These are phyloP conservation scores for Propsilocerus akamusi DNA, from an alignment of 1,140 invertebrate genomes.

Conservation along the genomic window DNA sequence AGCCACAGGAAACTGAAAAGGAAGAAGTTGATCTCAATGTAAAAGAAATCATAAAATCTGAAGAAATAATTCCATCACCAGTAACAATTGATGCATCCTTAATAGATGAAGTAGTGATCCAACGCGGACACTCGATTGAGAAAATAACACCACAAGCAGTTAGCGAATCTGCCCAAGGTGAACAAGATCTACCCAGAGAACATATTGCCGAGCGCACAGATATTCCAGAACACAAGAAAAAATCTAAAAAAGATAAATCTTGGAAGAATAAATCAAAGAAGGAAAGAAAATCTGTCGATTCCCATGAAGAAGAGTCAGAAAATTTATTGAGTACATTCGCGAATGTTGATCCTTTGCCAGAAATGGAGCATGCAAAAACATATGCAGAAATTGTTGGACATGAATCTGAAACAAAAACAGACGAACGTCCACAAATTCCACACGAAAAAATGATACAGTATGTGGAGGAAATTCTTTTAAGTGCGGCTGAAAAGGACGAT, in stretches of 20 bases:
- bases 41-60: no score
- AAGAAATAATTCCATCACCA: no score
- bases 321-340: constrained; percentile 18
- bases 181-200: no score
- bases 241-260: constrained; percentile 11
- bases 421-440: constrained; percentile 21
- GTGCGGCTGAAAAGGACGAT: no score
- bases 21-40: background rate
- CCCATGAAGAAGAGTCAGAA: constrained; percentile 16
- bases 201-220: constrained; percentile 12
- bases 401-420: constrained; percentile 29
- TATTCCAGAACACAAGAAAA: constrained; percentile 14
- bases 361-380: constrained; percentile 5
- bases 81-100: no score
- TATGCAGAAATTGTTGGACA: background rate
- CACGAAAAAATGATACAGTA: no score
- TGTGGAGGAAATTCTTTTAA: no score
- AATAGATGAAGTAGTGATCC: no score
- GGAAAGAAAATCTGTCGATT: constrained; percentile 8
- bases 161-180: no score
- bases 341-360: constrained; percentile 17
- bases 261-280: constrained; percentile 13
- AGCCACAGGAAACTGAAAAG: no score
- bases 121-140: no score
- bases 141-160: no score